Conservation (phyloP, 1,140 invertebrate genomes). For the Panagrolaimus sp. region DNA sequence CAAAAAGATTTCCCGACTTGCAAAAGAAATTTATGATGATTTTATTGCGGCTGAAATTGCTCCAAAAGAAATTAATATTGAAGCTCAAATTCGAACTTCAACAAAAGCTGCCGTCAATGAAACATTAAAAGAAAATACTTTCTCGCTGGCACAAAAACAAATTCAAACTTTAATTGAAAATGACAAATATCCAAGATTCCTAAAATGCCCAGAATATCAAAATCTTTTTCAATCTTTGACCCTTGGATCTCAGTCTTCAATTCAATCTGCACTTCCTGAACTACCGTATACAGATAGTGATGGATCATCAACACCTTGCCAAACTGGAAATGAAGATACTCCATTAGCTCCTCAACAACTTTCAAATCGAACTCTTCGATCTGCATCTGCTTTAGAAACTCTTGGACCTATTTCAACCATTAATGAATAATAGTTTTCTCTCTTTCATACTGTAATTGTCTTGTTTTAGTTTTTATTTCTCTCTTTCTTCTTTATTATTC, state of each 20-base stretch:
- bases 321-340: conserved; percentile 8
- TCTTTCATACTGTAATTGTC: no score
- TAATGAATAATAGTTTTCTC: no score
- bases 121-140: conserved; percentile 33
- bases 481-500: no score
- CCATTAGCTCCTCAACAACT: conserved; percentile 3
- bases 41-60: conserved; percentile 32
- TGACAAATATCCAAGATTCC: conserved; percentile 44
- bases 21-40: conserved; percentile 32
- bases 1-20: conserved; percentile 36
- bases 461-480: no score
- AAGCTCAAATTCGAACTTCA: conserved; percentile 39
- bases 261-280: not conserved
- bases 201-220: conserved; percentile 40
- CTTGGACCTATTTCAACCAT: no score
- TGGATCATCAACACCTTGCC: conserved; percentile 3
- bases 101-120: conserved; percentile 35
- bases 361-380: not conserved
- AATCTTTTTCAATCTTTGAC: conserved; percentile 24
- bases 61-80: conserved; percentile 45
- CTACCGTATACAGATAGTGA: not conserved
- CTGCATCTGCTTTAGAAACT: conserved; percentile 1
- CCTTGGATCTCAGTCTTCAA: not conserved
- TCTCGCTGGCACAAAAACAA: conserved; percentile 37
- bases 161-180: conserved; percentile 49